Evolutionary conservation across 1,140 invertebrate genomes (phyloP).

Genomic region (Camponotus floridanus): DNA sequence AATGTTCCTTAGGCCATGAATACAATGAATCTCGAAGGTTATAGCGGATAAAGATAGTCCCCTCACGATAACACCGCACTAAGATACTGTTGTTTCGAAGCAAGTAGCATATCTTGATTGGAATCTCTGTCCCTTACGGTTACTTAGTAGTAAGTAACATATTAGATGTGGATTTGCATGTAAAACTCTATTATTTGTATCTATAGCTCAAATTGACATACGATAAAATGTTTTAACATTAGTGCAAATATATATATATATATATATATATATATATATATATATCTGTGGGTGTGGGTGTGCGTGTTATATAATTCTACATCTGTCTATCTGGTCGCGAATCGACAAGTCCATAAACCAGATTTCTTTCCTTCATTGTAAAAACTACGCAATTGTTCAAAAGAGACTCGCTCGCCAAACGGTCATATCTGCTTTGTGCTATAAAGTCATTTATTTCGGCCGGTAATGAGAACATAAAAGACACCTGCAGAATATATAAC

Average conservation of each 20-base stretch:
- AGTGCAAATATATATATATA: neutral
- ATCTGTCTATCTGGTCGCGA: neutral
- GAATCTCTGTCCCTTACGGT: conserved; percentile 69
- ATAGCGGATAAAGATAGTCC: conserved; percentile 79
- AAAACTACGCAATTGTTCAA: conserved; percentile 13
- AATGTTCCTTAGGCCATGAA: conserved; percentile 72
- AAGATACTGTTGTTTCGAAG: conserved; percentile 75
- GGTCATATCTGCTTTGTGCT: conserved; percentile 59
- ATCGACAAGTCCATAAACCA: conserved; percentile 25
- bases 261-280: neutral
- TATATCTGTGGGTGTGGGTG: neutral
- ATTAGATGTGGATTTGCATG: conserved; percentile 52
- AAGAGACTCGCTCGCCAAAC: conserved; percentile 40
- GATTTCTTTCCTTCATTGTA: conserved; percentile 26
- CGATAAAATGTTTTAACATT: conserved; percentile 1
- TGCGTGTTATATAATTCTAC: neutral
- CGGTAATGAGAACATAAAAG: conserved; percentile 70
- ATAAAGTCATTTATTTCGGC: conserved; percentile 68
- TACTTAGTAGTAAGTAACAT: conserved; percentile 55
- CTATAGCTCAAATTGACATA: conserved; percentile 18
- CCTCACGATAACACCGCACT: conserved; percentile 71
- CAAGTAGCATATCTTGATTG: conserved; percentile 78
- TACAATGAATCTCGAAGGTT: conserved; percentile 68
- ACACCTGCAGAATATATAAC: conserved; percentile 54
- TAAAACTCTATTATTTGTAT: conserved; percentile 71